Base-by-base conservation (phyloP, 2,888 invertebrate species). In the Coenonympha arcania region DNA sequence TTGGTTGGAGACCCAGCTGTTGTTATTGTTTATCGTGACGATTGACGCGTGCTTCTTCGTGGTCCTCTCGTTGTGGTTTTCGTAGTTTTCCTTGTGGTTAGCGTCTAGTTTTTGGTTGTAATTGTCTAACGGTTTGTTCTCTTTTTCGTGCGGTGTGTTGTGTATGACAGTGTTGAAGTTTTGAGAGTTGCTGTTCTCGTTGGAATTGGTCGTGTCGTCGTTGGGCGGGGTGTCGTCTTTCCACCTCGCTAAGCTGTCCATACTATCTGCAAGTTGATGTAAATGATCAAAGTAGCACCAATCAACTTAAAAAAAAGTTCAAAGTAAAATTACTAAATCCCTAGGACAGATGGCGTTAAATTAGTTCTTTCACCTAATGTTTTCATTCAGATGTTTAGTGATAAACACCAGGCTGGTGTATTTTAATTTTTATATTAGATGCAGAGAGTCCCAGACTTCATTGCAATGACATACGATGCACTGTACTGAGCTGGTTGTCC, bases 161-260 rank as follows among this genome's bases (percentile, higher is more conserved):
- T 86, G 86, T 56, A 87, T 87, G 63, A 87, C 85, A 2, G 87
- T 87, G 65, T 87, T 87, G 66, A 69, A 82, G 56, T 76, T 79
- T 48, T 79, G 76, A 0, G 81, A 81, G 52, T 62, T 65, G 61
- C 66, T 71, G 57, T 80, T 80, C 26, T 86, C 79, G 64, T 75
- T 79, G 3, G 84, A 81, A 59, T 69, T 79, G 18, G 78, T 79
- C 2, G 83, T 75, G 59, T 87, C 87, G 64, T 87, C 87, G 69
- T 84, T 86, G 0, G 87, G 87, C 3, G 87, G 87, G 0, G 86
- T 87, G 63, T 87, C 87, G 63, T 87, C 87, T 64, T 87, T 87
- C 87, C 87, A 87, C 60, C 87, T 68, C 9, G 84, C 88, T 28
- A 87, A 71, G 61, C 86, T 87, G 61, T 88, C 89, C 77, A 87